phyloP scores from a whole-genome alignment of 2,797 vertebrate genomes.

The Pipistrellus nathusii region DNA sequence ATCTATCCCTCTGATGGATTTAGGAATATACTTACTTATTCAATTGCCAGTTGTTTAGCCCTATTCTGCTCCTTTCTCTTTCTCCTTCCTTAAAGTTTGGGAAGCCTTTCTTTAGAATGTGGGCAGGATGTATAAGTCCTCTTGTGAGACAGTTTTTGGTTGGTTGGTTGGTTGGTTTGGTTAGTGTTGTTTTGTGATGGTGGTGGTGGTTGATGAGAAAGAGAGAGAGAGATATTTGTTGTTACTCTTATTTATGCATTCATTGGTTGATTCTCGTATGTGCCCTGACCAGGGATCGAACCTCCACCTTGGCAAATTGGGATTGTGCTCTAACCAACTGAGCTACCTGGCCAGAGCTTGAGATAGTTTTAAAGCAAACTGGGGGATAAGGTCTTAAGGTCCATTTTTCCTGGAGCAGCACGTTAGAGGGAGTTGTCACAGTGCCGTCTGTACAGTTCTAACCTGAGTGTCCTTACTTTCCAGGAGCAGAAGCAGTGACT shows the following conservation, averaged over 20 bases:
- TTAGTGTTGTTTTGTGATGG: not conserved
- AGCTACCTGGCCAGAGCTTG: not conserved
- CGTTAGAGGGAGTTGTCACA: not conserved
- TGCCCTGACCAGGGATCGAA: no score
- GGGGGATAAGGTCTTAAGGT: no score
- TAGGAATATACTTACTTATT: not conserved
- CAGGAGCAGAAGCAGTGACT: conserved; percentile 89
- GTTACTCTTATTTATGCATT: no score
- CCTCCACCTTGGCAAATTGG: not conserved
- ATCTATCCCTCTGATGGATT: not conserved
- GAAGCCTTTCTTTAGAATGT: not conserved
- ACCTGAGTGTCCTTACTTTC: conserved; percentile 78
- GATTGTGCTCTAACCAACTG: not conserved
- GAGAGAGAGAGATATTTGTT: no score
- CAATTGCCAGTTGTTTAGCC: not conserved
- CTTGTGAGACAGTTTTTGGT: not conserved
- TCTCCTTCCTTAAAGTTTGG: not conserved
- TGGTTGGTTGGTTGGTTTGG: not conserved
- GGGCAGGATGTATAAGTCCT: not conserved
- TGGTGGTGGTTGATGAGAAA: no score
- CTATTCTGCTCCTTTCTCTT: not conserved
- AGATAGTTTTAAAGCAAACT: not conserved
- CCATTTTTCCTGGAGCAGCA: not conserved
- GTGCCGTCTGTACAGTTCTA: not conserved
- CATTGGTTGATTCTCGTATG: no score